Conservation (phyloP, 2,888 invertebrate genomes). For the Epiblema foenella region DNA sequence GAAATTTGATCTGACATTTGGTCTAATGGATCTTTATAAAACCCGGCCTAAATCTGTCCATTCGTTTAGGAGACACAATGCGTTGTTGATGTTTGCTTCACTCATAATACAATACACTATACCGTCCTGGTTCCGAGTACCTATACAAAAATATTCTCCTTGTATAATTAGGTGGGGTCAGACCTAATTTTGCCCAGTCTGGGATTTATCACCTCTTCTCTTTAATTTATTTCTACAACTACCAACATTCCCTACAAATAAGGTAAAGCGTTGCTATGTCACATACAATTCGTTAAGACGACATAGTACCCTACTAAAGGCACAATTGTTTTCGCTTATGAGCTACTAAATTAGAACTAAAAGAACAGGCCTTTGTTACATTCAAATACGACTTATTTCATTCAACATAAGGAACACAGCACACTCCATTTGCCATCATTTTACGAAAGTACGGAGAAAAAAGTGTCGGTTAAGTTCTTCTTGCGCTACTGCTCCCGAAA, state of each 20-base stretch:
- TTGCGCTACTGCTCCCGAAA: conserved; percentile 2
- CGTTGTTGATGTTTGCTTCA: too few species aligned
- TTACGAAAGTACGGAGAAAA: not conserved
- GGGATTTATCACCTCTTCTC: not conserved
- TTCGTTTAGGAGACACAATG: too few species aligned
- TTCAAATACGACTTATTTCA: not conserved
- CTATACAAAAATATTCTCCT: too few species aligned
- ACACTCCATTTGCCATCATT: not conserved
- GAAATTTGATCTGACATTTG: too few species aligned
- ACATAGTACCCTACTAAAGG: conserved; percentile 13
- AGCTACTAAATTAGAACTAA: not conserved
- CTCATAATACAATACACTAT: too few species aligned
- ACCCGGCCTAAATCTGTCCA: too few species aligned
- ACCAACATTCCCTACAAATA: conserved; percentile 23
- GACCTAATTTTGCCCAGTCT: not conserved
- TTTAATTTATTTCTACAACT: conserved; percentile 16
- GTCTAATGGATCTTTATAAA: too few species aligned
- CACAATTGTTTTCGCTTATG: conserved; percentile 11
- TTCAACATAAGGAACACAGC: not conserved
- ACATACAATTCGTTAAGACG: conserved; percentile 22
- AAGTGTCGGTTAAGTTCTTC: conserved; percentile 2
- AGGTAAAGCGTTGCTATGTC: conserved; percentile 5
- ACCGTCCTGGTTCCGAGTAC: too few species aligned
- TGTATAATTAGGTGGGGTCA: not conserved
- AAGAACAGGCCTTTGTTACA: not conserved